phyloP scores from a whole-genome alignment of 1,140 invertebrate species.

The Dendrolimus kikuchii region DNA sequence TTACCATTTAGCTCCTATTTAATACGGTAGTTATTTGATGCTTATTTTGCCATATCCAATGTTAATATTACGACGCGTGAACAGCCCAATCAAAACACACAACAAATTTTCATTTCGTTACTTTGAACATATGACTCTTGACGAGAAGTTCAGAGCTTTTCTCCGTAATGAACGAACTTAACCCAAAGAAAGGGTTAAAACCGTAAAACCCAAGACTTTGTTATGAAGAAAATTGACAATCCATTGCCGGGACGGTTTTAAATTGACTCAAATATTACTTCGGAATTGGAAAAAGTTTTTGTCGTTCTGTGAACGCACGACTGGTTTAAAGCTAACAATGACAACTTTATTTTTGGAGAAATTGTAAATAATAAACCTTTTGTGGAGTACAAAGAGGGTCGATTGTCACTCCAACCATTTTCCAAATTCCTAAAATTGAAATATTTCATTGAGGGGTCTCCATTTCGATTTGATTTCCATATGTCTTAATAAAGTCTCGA shows the following conservation, averaged over 20 bases:
- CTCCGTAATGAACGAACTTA: constrained; percentile 47
- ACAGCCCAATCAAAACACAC: constrained; percentile 23
- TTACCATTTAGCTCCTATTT: too few relatives aligned
- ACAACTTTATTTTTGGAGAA: constrained; percentile 9
- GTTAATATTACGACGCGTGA: background rate
- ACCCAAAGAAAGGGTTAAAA: constrained; percentile 43
- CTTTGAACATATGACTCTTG: constrained; percentile 33
- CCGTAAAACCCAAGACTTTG: constrained; percentile 35
- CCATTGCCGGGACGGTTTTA: constrained; percentile 40
- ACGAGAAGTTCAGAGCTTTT: constrained; percentile 28
- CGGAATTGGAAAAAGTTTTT: constrained; percentile 31
- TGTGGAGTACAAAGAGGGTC: background rate
- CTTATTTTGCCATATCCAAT: constrained; percentile 14
- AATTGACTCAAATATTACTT: constrained; percentile 27
- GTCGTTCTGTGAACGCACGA: constrained; percentile 25
- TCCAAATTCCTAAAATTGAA: too few relatives aligned
- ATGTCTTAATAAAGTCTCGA: too few relatives aligned
- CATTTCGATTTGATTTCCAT: too few relatives aligned
- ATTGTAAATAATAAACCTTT: background rate
- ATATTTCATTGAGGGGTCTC: too few relatives aligned
- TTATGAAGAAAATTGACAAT: constrained; percentile 48
- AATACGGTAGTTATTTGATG: too few relatives aligned
- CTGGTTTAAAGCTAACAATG: constrained; percentile 17
- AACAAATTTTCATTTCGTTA: constrained; percentile 32
- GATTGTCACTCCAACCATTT: too few relatives aligned